phyloP scores from a whole-genome alignment of 2,797 vertebrate genomes.

The Enteromius paludinosus region DNA sequence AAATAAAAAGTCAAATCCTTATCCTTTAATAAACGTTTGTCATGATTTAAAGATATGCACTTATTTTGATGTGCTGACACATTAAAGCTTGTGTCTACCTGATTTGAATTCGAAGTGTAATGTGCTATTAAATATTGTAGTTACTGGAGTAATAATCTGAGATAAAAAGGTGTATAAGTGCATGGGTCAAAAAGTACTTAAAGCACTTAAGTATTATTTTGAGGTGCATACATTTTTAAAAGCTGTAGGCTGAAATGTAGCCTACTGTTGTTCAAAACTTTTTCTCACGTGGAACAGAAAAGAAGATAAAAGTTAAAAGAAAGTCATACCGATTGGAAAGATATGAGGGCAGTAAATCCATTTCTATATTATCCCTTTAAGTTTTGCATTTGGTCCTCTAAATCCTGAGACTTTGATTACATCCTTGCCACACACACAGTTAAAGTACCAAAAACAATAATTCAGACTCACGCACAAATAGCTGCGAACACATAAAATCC shows the following conservation, averaged over 20 bases:
- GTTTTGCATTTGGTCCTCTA: background rate
- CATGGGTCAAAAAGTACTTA: no score
- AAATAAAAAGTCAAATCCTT: background rate
- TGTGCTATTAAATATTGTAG: background rate
- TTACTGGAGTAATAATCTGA: background rate
- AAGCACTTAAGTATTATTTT: no score
- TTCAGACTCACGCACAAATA: background rate
- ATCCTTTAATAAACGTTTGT: background rate
- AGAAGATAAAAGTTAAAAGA: background rate
- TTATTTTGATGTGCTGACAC: background rate
- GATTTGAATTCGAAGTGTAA: background rate
- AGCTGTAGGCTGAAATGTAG: background rate
- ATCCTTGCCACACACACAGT: background rate
- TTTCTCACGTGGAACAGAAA: background rate
- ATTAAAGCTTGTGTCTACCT: background rate
- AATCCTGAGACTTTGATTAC: background rate
- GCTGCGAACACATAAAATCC: background rate
- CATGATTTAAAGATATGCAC: background rate
- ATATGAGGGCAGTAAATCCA: background rate
- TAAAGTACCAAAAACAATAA: background rate
- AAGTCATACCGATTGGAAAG: background rate
- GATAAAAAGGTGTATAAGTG: background rate
- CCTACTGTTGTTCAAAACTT: background rate
- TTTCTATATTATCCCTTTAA: background rate
- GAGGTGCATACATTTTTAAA: background rate